A percentile compares a stretch with the other conserved stretches of the same genome.
These are phyloP conservation scores for Diadegma fenestrale DNA, from an alignment of 2,888 invertebrate species.

Conservation along the genomic window DNA sequence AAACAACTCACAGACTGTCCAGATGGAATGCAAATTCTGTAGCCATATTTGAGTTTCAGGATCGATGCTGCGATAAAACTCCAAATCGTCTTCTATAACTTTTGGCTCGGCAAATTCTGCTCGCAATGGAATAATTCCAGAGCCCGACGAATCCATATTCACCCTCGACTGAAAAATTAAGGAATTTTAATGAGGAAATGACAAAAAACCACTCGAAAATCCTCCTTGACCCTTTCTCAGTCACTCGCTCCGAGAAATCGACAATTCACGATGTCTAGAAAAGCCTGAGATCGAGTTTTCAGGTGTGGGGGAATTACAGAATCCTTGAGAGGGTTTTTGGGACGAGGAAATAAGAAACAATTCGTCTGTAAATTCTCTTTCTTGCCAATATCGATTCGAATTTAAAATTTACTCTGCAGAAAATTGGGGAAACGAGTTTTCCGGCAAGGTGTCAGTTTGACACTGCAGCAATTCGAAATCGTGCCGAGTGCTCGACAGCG, in stretches of 20 bases:
- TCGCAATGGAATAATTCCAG: conserved; percentile 46
- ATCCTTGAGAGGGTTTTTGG: too few species aligned
- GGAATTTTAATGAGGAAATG: neutral
- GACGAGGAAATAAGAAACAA: too few species aligned
- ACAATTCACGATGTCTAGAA: neutral
- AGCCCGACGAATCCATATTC: conserved; percentile 61
- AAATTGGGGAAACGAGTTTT: too few species aligned
- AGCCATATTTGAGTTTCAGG: conserved; percentile 79
- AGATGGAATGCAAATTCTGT: conserved; percentile 77
- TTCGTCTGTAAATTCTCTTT: too few species aligned
- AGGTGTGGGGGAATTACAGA: too few species aligned
- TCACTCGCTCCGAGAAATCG: neutral
- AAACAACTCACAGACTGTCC: conserved; percentile 79
- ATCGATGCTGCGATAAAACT: conserved; percentile 76
- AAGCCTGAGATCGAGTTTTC: too few species aligned
- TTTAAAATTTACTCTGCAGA: too few species aligned
- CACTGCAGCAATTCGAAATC: too few species aligned
- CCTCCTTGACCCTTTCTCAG: neutral
- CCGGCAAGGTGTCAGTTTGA: too few species aligned
- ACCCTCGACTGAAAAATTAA: neutral
- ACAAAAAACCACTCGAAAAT: neutral
- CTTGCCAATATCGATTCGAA: too few species aligned
- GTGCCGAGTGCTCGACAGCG: too few species aligned
- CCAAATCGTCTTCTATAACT: conserved; percentile 67
- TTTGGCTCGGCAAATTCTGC: conserved; percentile 39